These are phyloP conservation scores for Corythornis leucogaster DNA, from an alignment of 2,797 vertebrate species.

Conservation along the genomic window DNA sequence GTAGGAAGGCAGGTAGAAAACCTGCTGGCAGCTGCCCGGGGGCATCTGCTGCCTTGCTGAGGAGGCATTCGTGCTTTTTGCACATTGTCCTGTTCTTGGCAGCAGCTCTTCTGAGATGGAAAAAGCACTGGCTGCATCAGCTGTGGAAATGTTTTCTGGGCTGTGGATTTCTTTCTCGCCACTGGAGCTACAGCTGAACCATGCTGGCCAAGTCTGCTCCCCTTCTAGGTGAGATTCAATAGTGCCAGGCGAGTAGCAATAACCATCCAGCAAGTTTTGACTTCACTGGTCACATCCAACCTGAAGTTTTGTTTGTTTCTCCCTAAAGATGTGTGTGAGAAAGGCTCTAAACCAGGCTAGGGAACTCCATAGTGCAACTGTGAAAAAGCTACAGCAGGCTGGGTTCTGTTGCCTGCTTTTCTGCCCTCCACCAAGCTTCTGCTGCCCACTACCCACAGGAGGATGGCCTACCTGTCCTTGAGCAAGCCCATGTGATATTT, in stretches of 20 bases:
- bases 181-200: background rate
- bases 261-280: background rate
- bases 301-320: background rate
- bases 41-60: constrained; percentile 48
- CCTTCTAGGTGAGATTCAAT: background rate
- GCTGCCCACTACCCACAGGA: background rate
- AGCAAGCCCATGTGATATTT: background rate
- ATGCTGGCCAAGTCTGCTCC: background rate
- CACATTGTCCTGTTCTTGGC: background rate
- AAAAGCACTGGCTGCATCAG: background rate
- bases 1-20: constrained; percentile 45
- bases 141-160: constrained; percentile 5
- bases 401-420: background rate
- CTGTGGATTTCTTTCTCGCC: background rate
- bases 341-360: background rate
- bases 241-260: background rate
- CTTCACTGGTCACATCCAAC: background rate
- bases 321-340: background rate
- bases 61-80: constrained; percentile 36
- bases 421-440: background rate
- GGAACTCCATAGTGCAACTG: background rate
- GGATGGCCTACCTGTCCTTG: background rate
- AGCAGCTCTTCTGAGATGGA: background rate
- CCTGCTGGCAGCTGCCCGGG: constrained; percentile 34
- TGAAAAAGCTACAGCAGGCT: background rate